A percentile compares a stretch with the other conserved stretches of the same genome.
Evolutionary conservation across 2,797 vertebrate species (phyloP).

Genomic region (Crocidura indochinensis): DNA sequence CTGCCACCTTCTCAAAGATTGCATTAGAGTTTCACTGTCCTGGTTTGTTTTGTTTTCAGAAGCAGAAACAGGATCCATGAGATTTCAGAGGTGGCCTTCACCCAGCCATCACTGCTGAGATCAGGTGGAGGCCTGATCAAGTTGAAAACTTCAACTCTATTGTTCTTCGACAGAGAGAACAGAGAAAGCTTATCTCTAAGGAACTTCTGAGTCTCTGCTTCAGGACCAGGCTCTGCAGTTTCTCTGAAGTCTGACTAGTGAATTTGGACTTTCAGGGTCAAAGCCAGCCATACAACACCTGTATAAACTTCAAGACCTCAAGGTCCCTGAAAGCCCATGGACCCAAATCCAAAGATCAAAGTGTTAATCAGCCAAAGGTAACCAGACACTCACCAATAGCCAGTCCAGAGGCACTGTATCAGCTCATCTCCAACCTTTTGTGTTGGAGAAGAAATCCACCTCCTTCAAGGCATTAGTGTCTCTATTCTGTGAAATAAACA

Average conservation of each 20-base stretch:
- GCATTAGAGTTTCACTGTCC: neutral
- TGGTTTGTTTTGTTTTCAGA: neutral
- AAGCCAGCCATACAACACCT: neutral
- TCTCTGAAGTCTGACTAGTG: too few relatives aligned
- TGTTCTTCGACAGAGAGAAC: too few relatives aligned
- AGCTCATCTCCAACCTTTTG: neutral
- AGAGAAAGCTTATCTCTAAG: too few relatives aligned
- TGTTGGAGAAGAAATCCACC: neutral
- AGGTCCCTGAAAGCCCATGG: accelerated
- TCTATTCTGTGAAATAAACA: slow-evolving; percentile 23
- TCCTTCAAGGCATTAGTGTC: neutral
- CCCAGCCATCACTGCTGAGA: too few relatives aligned
- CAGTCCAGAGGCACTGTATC: neutral
- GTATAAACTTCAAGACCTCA: neutral
- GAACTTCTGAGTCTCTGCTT: too few relatives aligned
- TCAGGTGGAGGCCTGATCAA: too few relatives aligned
- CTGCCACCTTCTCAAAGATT: neutral
- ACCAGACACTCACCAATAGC: neutral
- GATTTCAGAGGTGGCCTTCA: too few relatives aligned
- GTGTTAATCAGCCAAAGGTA: neutral
- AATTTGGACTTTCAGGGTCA: too few relatives aligned
- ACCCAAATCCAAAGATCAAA: neutral
- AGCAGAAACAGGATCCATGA: too few relatives aligned
- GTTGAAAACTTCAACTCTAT: too few relatives aligned
- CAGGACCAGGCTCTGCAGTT: too few relatives aligned